phyloP scores from a whole-genome alignment of 2,113 vertebrate species.

The Rhipidura dahli region DNA sequence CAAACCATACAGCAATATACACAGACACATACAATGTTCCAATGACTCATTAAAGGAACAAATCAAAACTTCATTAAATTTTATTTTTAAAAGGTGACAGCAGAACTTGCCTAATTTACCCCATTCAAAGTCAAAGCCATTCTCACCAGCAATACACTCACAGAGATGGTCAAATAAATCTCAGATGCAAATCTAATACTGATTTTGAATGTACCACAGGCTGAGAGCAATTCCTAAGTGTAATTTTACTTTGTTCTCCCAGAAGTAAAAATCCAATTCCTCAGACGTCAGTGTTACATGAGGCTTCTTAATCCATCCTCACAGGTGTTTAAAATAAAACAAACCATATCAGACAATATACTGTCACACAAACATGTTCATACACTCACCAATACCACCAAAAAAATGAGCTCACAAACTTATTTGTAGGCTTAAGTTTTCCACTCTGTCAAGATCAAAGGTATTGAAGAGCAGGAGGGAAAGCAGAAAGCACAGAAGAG shows the following conservation, averaged over 20 bases:
- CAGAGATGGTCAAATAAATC: background rate
- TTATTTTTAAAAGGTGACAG: conserved; percentile 46
- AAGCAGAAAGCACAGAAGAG: conserved; percentile 17
- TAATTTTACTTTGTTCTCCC: background rate
- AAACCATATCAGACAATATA: background rate
- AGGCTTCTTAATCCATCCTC: background rate
- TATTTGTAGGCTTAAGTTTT: background rate
- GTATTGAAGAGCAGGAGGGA: background rate
- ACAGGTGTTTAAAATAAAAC: background rate
- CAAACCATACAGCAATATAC: conserved; percentile 14
- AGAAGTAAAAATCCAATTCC: background rate
- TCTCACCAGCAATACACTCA: background rate
- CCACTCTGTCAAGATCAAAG: background rate
- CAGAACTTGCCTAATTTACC: conserved; percentile 23
- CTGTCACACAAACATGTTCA: background rate
- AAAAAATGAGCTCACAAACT: background rate
- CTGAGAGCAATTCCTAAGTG: background rate
- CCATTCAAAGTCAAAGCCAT: background rate
- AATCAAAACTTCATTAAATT: conserved; percentile 35
- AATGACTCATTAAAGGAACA: conserved; percentile 32
- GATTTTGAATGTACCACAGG: background rate
- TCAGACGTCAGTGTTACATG: background rate
- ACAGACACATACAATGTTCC: background rate
- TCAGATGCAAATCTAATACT: background rate
- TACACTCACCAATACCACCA: background rate